phyloP scores from a whole-genome alignment of 2,797 vertebrate genomes.

The Tachyglossus aculeatus region DNA sequence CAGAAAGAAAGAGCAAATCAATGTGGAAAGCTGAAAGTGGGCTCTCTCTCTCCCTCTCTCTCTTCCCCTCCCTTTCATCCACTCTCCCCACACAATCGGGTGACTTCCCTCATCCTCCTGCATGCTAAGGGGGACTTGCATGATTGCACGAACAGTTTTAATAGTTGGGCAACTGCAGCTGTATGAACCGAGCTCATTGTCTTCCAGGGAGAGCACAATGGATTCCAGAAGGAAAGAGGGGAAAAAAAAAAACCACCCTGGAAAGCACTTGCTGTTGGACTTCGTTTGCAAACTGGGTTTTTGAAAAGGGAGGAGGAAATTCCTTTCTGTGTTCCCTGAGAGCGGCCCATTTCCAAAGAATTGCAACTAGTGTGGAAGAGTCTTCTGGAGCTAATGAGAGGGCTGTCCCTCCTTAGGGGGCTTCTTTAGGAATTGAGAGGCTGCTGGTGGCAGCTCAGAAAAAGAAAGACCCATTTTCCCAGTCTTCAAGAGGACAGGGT shows the following conservation, averaged over 20 bases:
- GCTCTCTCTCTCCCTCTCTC: slow-evolving; percentile 1
- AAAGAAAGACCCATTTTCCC: not conserved
- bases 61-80: not conserved
- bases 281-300: slow-evolving; percentile 19
- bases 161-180: slow-evolving; percentile 35
- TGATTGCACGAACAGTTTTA: slow-evolving; percentile 30
- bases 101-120: slow-evolving; percentile 19
- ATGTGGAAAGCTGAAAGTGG: slow-evolving; percentile 39
- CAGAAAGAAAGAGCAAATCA: slow-evolving; percentile 35
- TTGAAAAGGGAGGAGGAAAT: not conserved
- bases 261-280: slow-evolving; percentile 11
- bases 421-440: too few species aligned
- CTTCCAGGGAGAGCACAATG: slow-evolving; percentile 40
- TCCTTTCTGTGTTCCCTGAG: not conserved
- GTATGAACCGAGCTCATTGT: slow-evolving; percentile 48
- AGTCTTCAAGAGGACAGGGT: not conserved
- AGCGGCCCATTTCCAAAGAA: too few species aligned
- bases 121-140: slow-evolving; percentile 18
- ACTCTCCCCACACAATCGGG: slow-evolving; percentile 25
- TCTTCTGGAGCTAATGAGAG: too few species aligned
- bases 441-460: too few species aligned
- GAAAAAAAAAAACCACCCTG: slow-evolving; percentile 32
- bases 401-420: too few species aligned
- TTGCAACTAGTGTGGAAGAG: too few species aligned
- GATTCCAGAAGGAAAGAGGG: slow-evolving; percentile 45